Evolutionary conservation across 2,113 vertebrate genomes (phyloP).

Genomic region (Zosterops hypoxanthus): DNA sequence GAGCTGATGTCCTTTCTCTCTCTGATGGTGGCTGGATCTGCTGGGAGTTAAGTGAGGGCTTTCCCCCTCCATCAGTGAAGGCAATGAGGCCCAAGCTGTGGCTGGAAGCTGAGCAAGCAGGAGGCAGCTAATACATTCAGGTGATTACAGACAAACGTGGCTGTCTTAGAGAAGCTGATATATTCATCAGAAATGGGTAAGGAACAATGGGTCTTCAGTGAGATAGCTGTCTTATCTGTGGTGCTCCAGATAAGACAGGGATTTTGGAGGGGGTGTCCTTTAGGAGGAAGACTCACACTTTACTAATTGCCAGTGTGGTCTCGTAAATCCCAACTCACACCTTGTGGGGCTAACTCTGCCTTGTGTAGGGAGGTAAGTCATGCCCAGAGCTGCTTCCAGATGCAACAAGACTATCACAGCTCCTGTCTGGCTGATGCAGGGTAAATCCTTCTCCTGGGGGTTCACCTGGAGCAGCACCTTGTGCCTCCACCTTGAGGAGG

Average conservation of each 20-base stretch:
- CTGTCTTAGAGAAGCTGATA: background rate
- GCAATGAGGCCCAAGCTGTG: background rate
- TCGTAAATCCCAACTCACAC: background rate
- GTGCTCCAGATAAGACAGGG: background rate
- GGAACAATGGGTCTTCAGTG: background rate
- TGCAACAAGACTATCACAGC: background rate
- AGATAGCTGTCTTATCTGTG: background rate
- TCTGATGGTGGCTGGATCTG: background rate
- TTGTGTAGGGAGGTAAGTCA: background rate
- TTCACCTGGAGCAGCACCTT: background rate
- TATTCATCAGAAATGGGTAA: background rate
- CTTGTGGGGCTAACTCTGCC: background rate
- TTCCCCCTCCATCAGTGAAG: background rate
- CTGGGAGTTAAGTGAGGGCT: background rate
- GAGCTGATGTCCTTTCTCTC: background rate
- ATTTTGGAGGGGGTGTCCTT: background rate
- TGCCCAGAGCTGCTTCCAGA: background rate
- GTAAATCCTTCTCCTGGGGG: background rate
- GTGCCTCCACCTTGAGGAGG: background rate
- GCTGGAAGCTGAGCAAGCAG: background rate
- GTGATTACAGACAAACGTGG: background rate
- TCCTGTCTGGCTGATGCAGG: background rate
- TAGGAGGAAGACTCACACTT: background rate
- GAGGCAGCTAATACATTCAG: background rate
- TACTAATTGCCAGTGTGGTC: background rate